Base-by-base conservation (phyloP, 2,797 vertebrate species). In the Myiotriccus ornatus region DNA sequence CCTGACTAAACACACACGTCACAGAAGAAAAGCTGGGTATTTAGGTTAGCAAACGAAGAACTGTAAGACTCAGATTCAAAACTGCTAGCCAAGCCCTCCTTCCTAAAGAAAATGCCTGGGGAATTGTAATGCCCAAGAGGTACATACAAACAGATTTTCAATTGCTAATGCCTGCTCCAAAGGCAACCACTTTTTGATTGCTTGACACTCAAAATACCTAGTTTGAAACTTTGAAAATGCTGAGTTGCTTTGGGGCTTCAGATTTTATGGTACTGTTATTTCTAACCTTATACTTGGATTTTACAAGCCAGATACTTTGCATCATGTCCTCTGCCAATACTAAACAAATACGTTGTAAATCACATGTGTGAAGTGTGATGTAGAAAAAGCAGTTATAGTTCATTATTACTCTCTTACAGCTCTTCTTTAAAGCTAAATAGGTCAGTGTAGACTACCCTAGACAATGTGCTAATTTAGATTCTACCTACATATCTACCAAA, bases 381-480 rank as follows among this genome's bases (percentile, higher is more conserved):
- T 37, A 63, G 67, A 92, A 68, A 90, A 96, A 89, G 60, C 55
- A 87, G 63, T 64, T 93, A 68, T 32, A 84, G 44, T 93, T 95
- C 79, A 85, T 89, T 94, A 95, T 94, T 92, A 83, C 70, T 88
- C 13, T 94, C 68, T 89, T 93, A 91, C 52, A 84, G 35, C 30
- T 92, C 78, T 84, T 37, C 59, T 95, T 95, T 94, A 94, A 96
- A 94, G 68, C 47, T 90, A 91, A 92, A 94, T 96, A 96, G 95
- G 93, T 97, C 96, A 96, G 47, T 69, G 70, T 87, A 90, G 89
- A 84, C 82, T 91, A 71, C 70, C 34, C 62, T 90, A 94, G 89
- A 97, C 89, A 96, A 94, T 91, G 88, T 76, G 50, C 71, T 94
- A 89, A 94, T 96, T 94, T 94, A 94, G 59, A 95, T 95, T 87